Percentiles rank a stretch among this genome's conserved stretches.
phyloP scores from a whole-genome alignment of 2,888 invertebrate genomes.

The Trichogramma evanescens region DNA sequence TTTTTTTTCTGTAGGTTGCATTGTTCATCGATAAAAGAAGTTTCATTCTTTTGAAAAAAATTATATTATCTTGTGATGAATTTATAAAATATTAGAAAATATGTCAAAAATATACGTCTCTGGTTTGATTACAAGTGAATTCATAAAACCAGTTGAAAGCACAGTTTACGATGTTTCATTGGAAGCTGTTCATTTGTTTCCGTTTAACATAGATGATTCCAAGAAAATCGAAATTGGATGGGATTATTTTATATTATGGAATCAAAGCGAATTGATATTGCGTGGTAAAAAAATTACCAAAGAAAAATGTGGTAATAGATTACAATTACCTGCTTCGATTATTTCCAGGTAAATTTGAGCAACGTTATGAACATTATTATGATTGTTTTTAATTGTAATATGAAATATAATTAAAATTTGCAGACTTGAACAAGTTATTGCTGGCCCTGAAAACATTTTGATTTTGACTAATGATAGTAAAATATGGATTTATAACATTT shows the following conservation, averaged over 20 bases:
- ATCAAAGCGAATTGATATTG: slow-evolving; percentile 31
- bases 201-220: slow-evolving; percentile 27
- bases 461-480: slow-evolving; percentile 31
- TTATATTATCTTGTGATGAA: background rate
- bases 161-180: slow-evolving; percentile 8
- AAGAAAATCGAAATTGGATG: slow-evolving; percentile 39
- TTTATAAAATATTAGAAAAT: no score
- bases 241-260: slow-evolving; percentile 41
- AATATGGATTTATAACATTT: slow-evolving; percentile 38
- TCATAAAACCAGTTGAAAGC: background rate
- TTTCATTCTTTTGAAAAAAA: background rate
- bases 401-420: slow-evolving; percentile 5
- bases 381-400: slow-evolving; percentile 17
- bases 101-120: slow-evolving; percentile 27
- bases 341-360: slow-evolving; percentile 22
- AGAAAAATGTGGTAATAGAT: slow-evolving; percentile 4
- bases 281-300: slow-evolving; percentile 24
- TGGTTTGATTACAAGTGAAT: slow-evolving; percentile 31
- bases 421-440: slow-evolving; percentile 33
- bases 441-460: slow-evolving; percentile 32
- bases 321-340: slow-evolving; percentile 6
- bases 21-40: background rate
- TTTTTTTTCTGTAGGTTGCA: no score
- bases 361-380: slow-evolving; percentile 23
- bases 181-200: slow-evolving; percentile 28